Conservation (phyloP, 2,888 invertebrate species). For the Macaria notata region DNA sequence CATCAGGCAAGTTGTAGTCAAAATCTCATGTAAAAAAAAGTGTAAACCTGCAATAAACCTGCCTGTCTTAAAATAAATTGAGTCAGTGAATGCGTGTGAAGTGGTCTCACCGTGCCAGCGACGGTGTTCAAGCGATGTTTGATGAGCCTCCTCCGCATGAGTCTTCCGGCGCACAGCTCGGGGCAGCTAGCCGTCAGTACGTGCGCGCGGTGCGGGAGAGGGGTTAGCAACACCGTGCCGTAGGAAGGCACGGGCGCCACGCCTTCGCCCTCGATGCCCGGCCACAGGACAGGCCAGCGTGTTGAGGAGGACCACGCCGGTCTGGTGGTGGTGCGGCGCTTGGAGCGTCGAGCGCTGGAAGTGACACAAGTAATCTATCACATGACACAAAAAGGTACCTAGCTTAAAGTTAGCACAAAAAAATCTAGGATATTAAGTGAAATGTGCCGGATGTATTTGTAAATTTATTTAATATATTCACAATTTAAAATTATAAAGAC, state of each 20-base stretch:
- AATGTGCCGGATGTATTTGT: too few relatives aligned
- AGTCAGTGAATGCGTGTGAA: too few relatives aligned
- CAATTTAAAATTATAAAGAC: too few relatives aligned
- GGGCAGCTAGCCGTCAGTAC: slow-evolving; percentile 49
- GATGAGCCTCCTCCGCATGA: slow-evolving; percentile 50
- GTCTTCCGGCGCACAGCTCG: slow-evolving; percentile 58
- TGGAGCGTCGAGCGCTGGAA: slow-evolving; percentile 69
- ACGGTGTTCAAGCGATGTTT: slow-evolving; percentile 53
- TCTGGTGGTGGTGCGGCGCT: slow-evolving; percentile 60
- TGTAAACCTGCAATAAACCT: too few relatives aligned
- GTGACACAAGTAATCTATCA: too few relatives aligned
- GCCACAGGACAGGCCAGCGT: slow-evolving; percentile 83
- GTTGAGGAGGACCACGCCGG: slow-evolving; percentile 84
- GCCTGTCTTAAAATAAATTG: too few relatives aligned
- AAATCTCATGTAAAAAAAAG: too few relatives aligned
- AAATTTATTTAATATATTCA: too few relatives aligned
- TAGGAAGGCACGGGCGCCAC: slow-evolving; percentile 56
- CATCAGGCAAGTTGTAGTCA: too few relatives aligned
- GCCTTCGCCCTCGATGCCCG: slow-evolving; percentile 54
- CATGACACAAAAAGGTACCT: too few relatives aligned
- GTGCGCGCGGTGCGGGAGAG: slow-evolving; percentile 53
- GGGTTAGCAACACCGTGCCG: slow-evolving; percentile 67
- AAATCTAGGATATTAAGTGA: too few relatives aligned
- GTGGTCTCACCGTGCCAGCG: slow-evolving; percentile 53
- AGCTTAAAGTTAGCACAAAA: too few relatives aligned